Conservation (phyloP, 2,113 vertebrate genomes). For the Lophochroa leadbeateri region DNA sequence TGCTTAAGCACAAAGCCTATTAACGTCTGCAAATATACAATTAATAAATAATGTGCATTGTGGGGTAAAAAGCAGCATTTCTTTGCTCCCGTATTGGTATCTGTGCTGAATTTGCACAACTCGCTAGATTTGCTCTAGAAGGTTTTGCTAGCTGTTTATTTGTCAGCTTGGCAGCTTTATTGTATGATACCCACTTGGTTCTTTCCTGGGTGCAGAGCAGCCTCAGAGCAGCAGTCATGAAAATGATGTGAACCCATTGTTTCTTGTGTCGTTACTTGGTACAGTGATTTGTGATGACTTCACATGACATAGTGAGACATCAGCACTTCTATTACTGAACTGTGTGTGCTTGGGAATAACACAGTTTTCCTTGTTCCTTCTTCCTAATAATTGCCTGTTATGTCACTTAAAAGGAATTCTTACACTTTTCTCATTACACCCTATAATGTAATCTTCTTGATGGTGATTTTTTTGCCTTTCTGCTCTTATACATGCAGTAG, state of each 20-base stretch:
- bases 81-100: not conserved
- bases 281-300: not conserved
- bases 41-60: not conserved
- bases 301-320: not conserved
- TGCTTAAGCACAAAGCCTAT: not conserved
- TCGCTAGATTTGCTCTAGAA: not conserved
- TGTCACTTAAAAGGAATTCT: not conserved
- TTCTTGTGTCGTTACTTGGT: not conserved
- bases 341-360: not conserved
- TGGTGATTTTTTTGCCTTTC: not conserved
- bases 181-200: fast-evolving
- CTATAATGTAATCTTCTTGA: not conserved
- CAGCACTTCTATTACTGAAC: not conserved
- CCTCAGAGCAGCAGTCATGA: not conserved
- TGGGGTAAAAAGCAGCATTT: not conserved
- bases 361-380: not conserved
- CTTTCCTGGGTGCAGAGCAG: not conserved
- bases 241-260: not conserved
- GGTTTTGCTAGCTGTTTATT: not conserved
- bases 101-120: not conserved
- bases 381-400: not conserved
- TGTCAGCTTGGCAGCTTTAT: not conserved
- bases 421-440: not conserved
- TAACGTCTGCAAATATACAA: not conserved
- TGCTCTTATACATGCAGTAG: not conserved